A percentile compares a stretch with the other conserved stretches of the same genome.
These are phyloP conservation scores for Halocynthia roretzi DNA, from an alignment of 23 tunicate species.

Conservation along the genomic window DNA sequence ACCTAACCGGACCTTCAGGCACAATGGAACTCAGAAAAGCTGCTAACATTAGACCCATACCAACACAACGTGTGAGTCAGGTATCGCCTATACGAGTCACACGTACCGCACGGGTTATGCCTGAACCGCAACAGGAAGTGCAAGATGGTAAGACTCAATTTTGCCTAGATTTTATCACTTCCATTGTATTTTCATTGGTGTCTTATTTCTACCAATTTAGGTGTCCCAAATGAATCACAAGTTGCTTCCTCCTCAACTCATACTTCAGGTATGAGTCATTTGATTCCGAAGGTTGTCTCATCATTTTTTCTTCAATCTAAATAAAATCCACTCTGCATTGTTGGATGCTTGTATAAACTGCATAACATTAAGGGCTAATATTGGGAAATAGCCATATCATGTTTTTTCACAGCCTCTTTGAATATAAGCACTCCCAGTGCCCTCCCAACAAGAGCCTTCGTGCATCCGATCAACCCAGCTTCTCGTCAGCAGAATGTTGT, in stretches of 20 bases:
- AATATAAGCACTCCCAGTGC: neutral
- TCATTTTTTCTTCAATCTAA: too few species aligned
- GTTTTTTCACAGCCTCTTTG: too few species aligned
- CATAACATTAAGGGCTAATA: too few species aligned
- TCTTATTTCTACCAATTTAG: slow-evolving; percentile 5
- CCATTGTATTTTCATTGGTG: slow-evolving; percentile 4
- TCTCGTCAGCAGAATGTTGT: slow-evolving; percentile 51
- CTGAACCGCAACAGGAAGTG: slow-evolving; percentile 85
- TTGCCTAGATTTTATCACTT: neutral
- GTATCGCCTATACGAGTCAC: slow-evolving; percentile 80
- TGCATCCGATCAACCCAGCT: slow-evolving; percentile 88
- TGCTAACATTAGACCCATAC: slow-evolving; percentile 47
- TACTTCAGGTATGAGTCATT: slow-evolving; percentile 20
- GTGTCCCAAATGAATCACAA: slow-evolving; percentile 46
- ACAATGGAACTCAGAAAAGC: slow-evolving; percentile 52
- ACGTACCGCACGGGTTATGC: slow-evolving; percentile 76
- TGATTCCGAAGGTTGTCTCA: too few species aligned
- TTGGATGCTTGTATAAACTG: too few species aligned
- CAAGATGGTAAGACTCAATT: slow-evolving; percentile 36
- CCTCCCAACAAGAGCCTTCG: slow-evolving; percentile 41
- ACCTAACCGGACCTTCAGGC: slow-evolving; percentile 6
- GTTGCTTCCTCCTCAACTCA: slow-evolving; percentile 77
- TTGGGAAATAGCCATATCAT: too few species aligned
- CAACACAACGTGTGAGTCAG: slow-evolving; percentile 74
- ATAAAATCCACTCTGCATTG: too few species aligned